Percentiles rank a stretch among this genome's conserved stretches.
Conservation (phyloP, 2,113 vertebrate genomes). For the Vanacampus margaritifer region DNA sequence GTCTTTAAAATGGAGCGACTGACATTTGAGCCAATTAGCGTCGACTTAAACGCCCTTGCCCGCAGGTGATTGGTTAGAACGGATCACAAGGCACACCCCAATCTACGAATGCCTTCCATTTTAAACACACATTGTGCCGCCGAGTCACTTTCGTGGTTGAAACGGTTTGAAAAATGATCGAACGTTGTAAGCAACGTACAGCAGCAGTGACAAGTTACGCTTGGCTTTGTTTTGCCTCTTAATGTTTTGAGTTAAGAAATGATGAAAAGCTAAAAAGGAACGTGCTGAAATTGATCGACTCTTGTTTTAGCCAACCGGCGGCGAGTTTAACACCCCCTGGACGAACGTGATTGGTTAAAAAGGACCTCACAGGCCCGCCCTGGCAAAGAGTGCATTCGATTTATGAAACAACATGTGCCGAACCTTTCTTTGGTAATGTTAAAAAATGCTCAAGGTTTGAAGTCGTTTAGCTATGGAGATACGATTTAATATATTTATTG, state of each 20-base stretch:
- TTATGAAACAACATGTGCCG: background rate
- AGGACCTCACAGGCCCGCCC: too few relatives aligned
- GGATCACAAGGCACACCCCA: background rate
- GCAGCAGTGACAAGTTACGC: too few relatives aligned
- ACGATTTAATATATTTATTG: background rate
- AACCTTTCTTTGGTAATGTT: background rate
- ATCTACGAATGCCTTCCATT: background rate
- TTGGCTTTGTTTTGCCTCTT: too few relatives aligned
- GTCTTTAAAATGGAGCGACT: background rate
- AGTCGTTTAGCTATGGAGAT: background rate
- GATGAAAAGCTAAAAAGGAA: too few relatives aligned
- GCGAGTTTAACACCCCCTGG: too few relatives aligned
- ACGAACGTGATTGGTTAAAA: background rate
- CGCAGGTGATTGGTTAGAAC: slow-evolving; percentile 22
- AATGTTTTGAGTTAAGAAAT: too few relatives aligned
- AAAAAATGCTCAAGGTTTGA: background rate
- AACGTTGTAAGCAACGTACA: background rate
- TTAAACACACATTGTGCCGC: background rate
- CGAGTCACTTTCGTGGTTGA: background rate
- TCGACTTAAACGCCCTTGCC: fast-evolving
- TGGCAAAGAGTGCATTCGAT: background rate
- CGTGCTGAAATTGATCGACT: background rate
- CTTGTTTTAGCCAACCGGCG: background rate
- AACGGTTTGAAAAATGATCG: background rate
- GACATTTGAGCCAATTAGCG: slow-evolving; percentile 25